Percentiles rank a stretch among this genome's conserved stretches.
These are phyloP conservation scores for Planococcus citri DNA, from an alignment of 1,140 invertebrate species.

Conservation along the genomic window DNA sequence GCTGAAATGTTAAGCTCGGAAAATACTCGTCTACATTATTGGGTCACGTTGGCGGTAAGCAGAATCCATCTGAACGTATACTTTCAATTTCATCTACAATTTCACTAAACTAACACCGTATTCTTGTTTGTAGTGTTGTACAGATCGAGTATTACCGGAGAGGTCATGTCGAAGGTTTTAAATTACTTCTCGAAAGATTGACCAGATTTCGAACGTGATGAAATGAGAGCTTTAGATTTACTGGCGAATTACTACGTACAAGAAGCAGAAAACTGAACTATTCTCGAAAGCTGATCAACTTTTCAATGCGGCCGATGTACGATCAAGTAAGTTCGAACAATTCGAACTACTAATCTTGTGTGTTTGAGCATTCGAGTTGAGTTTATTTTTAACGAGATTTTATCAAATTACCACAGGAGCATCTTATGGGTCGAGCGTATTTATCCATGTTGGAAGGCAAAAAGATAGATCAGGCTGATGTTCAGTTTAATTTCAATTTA, in stretches of 20 bases:
- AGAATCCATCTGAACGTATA: no score
- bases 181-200: constrained; percentile 85
- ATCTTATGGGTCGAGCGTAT: constrained; percentile 92
- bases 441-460: constrained; percentile 96
- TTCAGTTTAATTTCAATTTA: constrained; percentile 98
- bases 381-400: no score
- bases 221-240: constrained; percentile 92
- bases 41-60: constrained; percentile 94
- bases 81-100: no score
- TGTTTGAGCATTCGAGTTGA: no score
- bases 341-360: no score
- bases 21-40: constrained; percentile 79
- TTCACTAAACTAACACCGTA: no score
- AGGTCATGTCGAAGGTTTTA: constrained; percentile 82
- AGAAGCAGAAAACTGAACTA: constrained; percentile 86
- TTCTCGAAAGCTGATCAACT: constrained; percentile 93
- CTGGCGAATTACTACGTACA: constrained; percentile 97
- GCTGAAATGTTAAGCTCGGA: constrained; percentile 87
- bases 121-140: no score
- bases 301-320: constrained; percentile 99
- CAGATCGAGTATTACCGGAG: constrained; percentile 95
- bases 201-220: constrained; percentile 86
- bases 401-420: constrained; percentile 50
- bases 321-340: constrained; percentile 82
- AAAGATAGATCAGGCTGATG: constrained; percentile 99